These are phyloP conservation scores for Pantherophis alleghaniensis DNA, from an alignment of 2,797 vertebrate species.

Conservation along the genomic window DNA sequence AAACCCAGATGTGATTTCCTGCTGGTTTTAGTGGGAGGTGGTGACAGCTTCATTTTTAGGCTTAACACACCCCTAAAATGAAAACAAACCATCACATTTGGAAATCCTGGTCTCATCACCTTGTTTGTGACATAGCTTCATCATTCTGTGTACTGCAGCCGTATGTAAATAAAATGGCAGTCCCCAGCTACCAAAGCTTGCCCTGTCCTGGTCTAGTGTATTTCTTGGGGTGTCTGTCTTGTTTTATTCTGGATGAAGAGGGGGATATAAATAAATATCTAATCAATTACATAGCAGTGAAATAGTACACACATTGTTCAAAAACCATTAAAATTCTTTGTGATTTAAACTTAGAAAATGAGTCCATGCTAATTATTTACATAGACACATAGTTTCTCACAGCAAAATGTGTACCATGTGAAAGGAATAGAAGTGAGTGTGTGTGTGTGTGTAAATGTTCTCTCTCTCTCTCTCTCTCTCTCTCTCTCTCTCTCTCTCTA, in stretches of 20 bases:
- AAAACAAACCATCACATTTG: background rate
- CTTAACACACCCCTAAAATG: background rate
- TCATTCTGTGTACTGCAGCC: background rate
- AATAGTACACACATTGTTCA: background rate
- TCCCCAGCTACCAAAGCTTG: background rate
- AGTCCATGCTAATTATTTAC: background rate
- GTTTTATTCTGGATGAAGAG: background rate
- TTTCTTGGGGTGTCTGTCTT: background rate
- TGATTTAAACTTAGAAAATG: background rate
- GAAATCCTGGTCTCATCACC: background rate
- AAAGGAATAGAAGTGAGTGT: background rate
- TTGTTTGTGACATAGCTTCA: background rate
- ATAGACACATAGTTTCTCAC: background rate
- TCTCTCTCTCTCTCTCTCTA: too few relatives aligned
- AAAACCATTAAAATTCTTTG: background rate
- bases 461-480: too few relatives aligned
- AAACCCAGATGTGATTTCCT: background rate
- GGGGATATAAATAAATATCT: background rate
- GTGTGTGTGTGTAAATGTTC: too few relatives aligned
- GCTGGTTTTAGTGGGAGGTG: background rate
- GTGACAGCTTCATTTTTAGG: background rate
- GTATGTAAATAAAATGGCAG: background rate
- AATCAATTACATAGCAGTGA: background rate
- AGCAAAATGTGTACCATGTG: background rate
- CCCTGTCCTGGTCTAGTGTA: background rate